These are phyloP conservation scores for Acrocephalus scirpaceus DNA, from an alignment of 2,797 vertebrate species.

Conservation along the genomic window DNA sequence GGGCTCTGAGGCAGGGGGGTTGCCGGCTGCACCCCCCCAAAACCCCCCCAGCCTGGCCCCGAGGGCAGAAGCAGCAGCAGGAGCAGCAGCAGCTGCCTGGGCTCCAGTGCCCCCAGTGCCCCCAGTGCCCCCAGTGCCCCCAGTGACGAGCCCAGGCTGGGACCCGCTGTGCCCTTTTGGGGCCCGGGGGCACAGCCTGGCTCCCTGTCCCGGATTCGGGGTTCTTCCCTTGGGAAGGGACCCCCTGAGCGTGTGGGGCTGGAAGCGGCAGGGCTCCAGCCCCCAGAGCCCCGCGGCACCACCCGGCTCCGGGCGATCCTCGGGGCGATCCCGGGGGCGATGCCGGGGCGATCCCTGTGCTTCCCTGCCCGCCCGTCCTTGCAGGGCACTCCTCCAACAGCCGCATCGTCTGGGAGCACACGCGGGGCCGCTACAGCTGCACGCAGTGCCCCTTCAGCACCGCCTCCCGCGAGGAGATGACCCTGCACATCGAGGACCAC, in stretches of 20 bases:
- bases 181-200: neutral
- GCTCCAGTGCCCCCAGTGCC: neutral
- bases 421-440: constrained; percentile 89
- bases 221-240: neutral
- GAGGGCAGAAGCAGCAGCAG: neutral
- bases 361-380: constrained; percentile 15
- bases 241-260: neutral
- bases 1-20: neutral
- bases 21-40: neutral
- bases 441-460: constrained; percentile 85
- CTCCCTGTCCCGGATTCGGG: neutral
- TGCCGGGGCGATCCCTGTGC: neutral
- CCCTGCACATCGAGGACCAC: constrained; percentile 83
- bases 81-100: neutral
- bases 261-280: neutral
- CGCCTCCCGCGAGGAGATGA: constrained; percentile 87
- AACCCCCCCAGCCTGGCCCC: neutral
- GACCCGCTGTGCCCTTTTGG: neutral
- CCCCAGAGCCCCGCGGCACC: neutral
- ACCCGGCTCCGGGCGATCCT: neutral
- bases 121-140: neutral
- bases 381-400: constrained; percentile 83
- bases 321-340: neutral
- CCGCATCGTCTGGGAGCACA: constrained; percentile 93
- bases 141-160: neutral